Evolutionary conservation across 2,113 vertebrate species (phyloP).

Genomic region (Dipodomys stephensi): DNA sequence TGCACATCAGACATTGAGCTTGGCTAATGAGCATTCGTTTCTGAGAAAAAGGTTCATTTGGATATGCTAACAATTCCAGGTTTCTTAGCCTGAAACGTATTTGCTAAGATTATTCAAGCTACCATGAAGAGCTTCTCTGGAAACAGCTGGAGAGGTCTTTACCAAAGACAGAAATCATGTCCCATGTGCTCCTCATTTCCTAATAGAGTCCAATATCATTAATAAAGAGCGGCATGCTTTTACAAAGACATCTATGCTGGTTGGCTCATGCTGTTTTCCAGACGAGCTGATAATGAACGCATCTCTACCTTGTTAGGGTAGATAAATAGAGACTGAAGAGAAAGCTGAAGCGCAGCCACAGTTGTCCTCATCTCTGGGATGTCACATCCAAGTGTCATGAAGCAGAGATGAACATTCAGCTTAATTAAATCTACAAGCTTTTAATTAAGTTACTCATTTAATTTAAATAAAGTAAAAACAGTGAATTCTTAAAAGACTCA

Average conservation of each 20-base stretch:
- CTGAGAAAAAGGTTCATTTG: conserved; percentile 46
- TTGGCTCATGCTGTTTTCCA: not conserved
- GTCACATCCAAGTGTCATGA: not conserved
- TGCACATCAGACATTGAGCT: not conserved
- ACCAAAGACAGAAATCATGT: conserved; percentile 16
- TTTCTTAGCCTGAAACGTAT: conserved; percentile 37
- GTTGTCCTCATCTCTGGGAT: not conserved
- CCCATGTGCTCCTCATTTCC: not conserved
- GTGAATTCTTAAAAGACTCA: conserved; percentile 39
- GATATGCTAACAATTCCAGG: conserved; percentile 16
- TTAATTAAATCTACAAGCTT: not conserved
- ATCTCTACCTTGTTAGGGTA: conserved; percentile 41
- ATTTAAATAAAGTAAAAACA: not conserved
- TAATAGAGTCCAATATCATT: not conserved
- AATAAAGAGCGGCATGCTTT: conserved; percentile 41
- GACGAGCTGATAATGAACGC: conserved; percentile 34
- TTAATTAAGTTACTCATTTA: no score
- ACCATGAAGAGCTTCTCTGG: conserved; percentile 10
- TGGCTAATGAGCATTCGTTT: conserved; percentile 37
- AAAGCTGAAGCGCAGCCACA: not conserved
- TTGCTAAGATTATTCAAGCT: conserved; percentile 30
- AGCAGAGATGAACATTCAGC: not conserved
- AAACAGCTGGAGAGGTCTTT: conserved; percentile 31
- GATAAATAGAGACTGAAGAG: conserved; percentile 20
- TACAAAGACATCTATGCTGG: not conserved